Evolutionary conservation across 2,888 invertebrate species (phyloP), one percentile per base, ranked within the genome.

Genomic region (Agrochola lychnidis): DNA sequence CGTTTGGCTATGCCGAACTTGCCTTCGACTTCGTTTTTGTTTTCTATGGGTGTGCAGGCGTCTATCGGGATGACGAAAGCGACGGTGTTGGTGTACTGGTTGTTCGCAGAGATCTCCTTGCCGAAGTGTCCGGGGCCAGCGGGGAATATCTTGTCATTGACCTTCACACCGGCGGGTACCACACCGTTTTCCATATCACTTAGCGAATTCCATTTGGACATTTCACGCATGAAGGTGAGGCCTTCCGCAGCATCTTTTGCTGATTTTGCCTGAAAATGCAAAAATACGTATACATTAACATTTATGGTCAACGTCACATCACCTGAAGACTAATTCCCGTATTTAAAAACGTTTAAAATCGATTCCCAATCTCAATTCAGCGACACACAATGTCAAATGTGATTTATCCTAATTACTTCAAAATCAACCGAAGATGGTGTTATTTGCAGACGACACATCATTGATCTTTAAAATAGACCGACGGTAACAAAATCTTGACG

Each of bases 101-200:
- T 97, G n/a, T 97, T 97, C 0, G 97, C 97, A 76, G 97, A 94
- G 9, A 99, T 95, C 90, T 98, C 98, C 59, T 97, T 97, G 22
- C 99, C 99, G 94, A 99, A 99, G 94, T 99, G 99, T 1, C 99
- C 99, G 0, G 99, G 99, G 0, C 99, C 99, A 0, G 99, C 99
- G 80, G 97, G 91, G 76, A 94, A 91, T 14, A 96, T 83, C 36
- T 87, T 90, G 14, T 92, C 92, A 9, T 89, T 84, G 4, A 94
- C 84, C 10, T 88, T 90, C 4, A 96, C 91, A 0, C 92, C 96
- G 3, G 92, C 93, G 0, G 96, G 92, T 0, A 93, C 91, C 2
- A 96, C 95, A 2, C 95, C 95, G 83, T 95, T 95, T 68, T 96
- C 96, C 30, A 90, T 85, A 73, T 98, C 98, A 90, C 98, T 97